These are phyloP conservation scores for Drosophila funebris DNA, from an alignment of 1,140 invertebrate species.

Conservation along the genomic window DNA sequence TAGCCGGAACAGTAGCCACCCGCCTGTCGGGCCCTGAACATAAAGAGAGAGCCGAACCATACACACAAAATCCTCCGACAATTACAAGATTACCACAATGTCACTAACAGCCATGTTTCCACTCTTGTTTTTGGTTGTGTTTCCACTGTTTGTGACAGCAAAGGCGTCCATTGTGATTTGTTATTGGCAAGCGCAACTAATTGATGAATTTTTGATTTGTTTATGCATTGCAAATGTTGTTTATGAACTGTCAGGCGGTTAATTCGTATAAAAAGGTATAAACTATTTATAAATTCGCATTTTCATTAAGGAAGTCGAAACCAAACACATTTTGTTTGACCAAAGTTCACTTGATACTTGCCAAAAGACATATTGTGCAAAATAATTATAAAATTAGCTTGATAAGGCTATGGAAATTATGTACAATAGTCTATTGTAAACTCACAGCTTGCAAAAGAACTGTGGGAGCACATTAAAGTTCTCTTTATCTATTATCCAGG, in stretches of 20 bases:
- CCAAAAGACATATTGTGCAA: conserved; percentile 2
- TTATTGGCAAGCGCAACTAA: conserved; percentile 41
- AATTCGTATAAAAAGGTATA: conserved; percentile 25
- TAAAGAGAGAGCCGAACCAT: too few species aligned
- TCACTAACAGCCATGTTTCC: conserved; percentile 17
- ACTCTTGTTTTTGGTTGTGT: not conserved
- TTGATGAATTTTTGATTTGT: conserved; percentile 50
- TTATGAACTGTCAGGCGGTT: conserved; percentile 34
- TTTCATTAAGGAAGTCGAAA: conserved; percentile 20
- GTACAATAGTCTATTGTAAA: not conserved
- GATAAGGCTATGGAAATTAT: not conserved
- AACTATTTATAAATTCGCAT: conserved; percentile 25
- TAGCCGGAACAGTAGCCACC: conserved; percentile 31
- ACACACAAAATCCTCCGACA: conserved; percentile 1
- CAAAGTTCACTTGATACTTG: conserved; percentile 25
- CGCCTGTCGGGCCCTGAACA: too few species aligned
- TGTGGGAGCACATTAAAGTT: too few species aligned
- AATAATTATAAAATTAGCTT: not conserved
- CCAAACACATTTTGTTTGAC: conserved; percentile 9
- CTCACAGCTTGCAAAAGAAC: too few species aligned
- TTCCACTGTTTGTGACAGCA: too few species aligned
- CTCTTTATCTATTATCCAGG: too few species aligned
- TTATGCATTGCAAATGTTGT: conserved; percentile 37
- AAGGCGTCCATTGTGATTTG: conserved; percentile 31
- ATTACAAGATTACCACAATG: conserved; percentile 24